Percentiles rank a stretch among this genome's conserved stretches.
Evolutionary conservation across 2,797 vertebrate genomes (phyloP).

Genomic region (Peromyscus aztecus): DNA sequence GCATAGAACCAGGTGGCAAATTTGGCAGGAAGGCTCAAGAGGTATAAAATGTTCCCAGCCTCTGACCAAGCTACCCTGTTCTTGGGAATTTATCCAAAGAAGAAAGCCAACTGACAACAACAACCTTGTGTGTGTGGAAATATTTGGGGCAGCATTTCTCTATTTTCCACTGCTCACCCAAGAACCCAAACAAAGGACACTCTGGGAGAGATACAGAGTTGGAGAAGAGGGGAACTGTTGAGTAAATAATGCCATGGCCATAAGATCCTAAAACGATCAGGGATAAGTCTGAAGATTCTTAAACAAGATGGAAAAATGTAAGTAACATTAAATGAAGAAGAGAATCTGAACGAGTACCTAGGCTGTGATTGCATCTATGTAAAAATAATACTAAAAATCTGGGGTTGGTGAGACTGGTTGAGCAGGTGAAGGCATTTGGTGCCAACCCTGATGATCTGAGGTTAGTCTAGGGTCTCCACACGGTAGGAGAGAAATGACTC

Average conservation of each 20-base stretch:
- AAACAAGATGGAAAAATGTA: constrained; percentile 11
- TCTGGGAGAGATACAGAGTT: background rate
- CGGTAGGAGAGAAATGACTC: background rate
- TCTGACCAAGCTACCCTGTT: constrained; percentile 67
- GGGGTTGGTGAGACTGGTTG: background rate
- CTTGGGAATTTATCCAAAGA: constrained; percentile 67
- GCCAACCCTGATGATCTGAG: background rate
- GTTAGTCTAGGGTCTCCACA: background rate
- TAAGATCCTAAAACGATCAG: constrained; percentile 3
- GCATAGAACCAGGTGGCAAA: constrained; percentile 37
- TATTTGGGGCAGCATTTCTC: background rate
- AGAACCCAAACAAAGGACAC: background rate
- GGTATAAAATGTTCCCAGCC: constrained; percentile 45
- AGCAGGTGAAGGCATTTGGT: background rate
- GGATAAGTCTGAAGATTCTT: background rate
- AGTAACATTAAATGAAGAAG: background rate
- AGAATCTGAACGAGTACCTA: constrained; percentile 48
- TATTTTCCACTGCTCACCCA: background rate
- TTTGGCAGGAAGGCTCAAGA: constrained; percentile 59
- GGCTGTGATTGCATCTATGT: background rate
- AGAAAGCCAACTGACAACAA: constrained; percentile 61
- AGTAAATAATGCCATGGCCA: background rate
- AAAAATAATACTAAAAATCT: background rate
- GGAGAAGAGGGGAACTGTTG: background rate
- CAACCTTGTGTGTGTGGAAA: background rate